phyloP scores from a whole-genome alignment of 2,888 invertebrate genomes.

The Amiota communis region DNA sequence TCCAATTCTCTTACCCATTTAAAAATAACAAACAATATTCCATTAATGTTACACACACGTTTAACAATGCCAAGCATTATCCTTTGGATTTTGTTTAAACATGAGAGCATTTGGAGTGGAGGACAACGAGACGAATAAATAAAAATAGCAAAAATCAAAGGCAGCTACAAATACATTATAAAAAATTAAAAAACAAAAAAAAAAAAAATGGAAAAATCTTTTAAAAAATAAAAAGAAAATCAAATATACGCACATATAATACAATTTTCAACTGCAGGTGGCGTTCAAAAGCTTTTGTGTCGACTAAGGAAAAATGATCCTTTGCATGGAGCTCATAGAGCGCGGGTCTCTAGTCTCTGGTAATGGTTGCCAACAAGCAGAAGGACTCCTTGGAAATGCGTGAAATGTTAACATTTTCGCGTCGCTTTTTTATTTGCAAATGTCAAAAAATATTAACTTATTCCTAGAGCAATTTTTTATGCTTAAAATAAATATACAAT shows the following conservation, averaged over 20 bases:
- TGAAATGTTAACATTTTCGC: slow-evolving; percentile 18
- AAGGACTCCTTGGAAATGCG: no score
- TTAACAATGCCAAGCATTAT: slow-evolving; percentile 4
- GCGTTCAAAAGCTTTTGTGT: not conserved
- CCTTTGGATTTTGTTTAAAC: slow-evolving; percentile 1
- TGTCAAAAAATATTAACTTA: slow-evolving; percentile 56
- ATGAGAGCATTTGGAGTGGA: not conserved
- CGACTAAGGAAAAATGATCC: no score
- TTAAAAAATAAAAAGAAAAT: slow-evolving; percentile 5
- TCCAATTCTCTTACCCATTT: no score
- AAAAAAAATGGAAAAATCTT: not conserved
- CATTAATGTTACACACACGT: slow-evolving; percentile 25
- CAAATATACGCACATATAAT: slow-evolving; percentile 1
- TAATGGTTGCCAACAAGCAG: no score
- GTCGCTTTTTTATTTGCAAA: slow-evolving; percentile 42
- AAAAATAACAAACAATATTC: not conserved
- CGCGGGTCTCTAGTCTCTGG: no score
- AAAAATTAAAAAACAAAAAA: slow-evolving; percentile 35
- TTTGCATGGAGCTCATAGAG: no score
- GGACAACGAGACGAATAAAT: not conserved
- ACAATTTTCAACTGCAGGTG: slow-evolving; percentile 11
- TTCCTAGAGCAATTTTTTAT: slow-evolving; percentile 41
- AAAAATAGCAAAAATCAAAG: slow-evolving; percentile 14
- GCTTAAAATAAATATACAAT: slow-evolving; percentile 6
- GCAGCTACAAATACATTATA: slow-evolving; percentile 36